These are phyloP conservation scores for Phenganax marumi DNA, from an alignment of 92 coral and sea anemone species.

Conservation along the genomic window DNA sequence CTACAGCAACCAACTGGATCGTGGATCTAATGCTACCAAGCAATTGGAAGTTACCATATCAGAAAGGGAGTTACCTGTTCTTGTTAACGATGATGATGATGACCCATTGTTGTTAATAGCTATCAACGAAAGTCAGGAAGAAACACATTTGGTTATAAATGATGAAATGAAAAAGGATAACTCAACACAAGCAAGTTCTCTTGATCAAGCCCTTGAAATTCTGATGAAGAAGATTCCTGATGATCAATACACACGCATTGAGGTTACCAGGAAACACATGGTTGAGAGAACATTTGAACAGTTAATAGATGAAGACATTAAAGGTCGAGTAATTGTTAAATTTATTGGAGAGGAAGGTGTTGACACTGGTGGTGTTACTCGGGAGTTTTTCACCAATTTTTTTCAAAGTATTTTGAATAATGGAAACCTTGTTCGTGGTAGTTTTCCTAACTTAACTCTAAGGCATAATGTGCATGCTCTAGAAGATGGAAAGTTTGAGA, in stretches of 20 bases:
- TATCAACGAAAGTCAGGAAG: constrained; percentile 37
- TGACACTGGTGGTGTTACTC: constrained; percentile 53
- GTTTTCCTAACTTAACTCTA: constrained; percentile 43
- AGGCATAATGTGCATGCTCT: constrained; percentile 35
- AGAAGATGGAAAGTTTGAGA: constrained; percentile 17
- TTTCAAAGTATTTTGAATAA: constrained; percentile 31
- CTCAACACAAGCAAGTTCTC: constrained; percentile 33
- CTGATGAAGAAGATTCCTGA: constrained; percentile 34
- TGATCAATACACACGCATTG: constrained; percentile 52
- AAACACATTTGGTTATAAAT: neutral
- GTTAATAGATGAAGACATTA: constrained; percentile 35
- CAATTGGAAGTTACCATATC: neutral
- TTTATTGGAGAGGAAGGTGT: constrained; percentile 57
- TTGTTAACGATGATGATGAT: constrained; percentile 27
- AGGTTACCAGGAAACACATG: constrained; percentile 50
- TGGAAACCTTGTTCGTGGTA: constrained; percentile 25
- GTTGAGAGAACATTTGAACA: constrained; percentile 46
- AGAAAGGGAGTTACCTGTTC: neutral
- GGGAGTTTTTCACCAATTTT: constrained; percentile 44
- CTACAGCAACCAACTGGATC: neutral
- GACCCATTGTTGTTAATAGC: constrained; percentile 45
- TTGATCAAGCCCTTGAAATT: constrained; percentile 46
- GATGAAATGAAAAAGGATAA: constrained; percentile 14
- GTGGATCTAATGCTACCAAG: neutral
- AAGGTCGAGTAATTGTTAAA: constrained; percentile 42